phyloP scores from a whole-genome alignment of 2,797 vertebrate genomes.

The Meda fulgida region DNA sequence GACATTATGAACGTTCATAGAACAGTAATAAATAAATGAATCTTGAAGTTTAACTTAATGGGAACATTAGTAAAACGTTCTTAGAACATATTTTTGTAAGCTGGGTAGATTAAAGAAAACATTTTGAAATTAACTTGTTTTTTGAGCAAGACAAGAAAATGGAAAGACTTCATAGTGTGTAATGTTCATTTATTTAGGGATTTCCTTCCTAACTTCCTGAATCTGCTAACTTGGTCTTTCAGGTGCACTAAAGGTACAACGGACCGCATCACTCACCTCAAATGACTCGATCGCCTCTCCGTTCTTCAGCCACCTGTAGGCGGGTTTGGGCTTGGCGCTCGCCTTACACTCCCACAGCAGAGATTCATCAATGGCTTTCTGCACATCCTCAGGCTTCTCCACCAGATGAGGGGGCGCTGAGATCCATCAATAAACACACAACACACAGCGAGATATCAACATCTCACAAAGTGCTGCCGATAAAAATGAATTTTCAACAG shows the following conservation, averaged over 20 bases:
- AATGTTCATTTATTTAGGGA: neutral
- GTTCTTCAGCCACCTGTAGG: slow-evolving; percentile 92
- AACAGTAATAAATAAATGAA: neutral
- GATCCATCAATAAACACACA: slow-evolving; percentile 46
- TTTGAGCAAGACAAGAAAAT: neutral
- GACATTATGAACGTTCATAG: neutral
- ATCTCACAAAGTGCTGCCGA: neutral
- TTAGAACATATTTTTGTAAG: too few species aligned
- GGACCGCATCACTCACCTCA: slow-evolving; percentile 75
- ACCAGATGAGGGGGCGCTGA: slow-evolving; percentile 89
- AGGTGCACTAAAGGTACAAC: neutral
- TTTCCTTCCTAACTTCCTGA: neutral
- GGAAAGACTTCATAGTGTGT: neutral
- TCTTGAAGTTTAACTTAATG: too few species aligned
- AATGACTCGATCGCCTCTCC: slow-evolving; percentile 84
- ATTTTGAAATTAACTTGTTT: too few species aligned
- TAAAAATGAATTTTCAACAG: slow-evolving; percentile 55
- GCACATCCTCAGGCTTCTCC: slow-evolving; percentile 86
- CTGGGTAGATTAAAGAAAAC: too few species aligned
- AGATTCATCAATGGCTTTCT: slow-evolving; percentile 87
- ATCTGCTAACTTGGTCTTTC: neutral
- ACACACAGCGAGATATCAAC: slow-evolving; percentile 28
- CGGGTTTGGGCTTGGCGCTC: slow-evolving; percentile 89
- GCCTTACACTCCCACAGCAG: slow-evolving; percentile 92
- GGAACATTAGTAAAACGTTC: neutral